These are phyloP conservation scores for Zoanthus sociatus DNA, from an alignment of 92 coral and sea anemone genomes.

Conservation along the genomic window DNA sequence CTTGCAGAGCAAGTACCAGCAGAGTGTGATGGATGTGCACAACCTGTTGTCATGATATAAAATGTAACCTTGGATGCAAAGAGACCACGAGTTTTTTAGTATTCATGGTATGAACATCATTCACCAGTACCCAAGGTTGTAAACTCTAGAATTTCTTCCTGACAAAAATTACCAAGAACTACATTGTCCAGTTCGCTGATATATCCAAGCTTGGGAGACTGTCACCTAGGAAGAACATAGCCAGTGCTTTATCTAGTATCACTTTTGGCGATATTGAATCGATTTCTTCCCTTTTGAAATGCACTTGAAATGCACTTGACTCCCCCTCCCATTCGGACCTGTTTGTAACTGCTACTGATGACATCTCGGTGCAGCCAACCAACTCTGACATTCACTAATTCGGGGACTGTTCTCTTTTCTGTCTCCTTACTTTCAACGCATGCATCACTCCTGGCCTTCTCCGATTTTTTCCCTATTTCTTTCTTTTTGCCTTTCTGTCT, in stretches of 20 bases:
- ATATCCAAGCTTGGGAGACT: conserved; percentile 2
- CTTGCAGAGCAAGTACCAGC: neutral
- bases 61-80: conserved; percentile 25
- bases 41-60: conserved; percentile 14
- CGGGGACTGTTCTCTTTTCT: neutral
- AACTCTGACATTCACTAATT: neutral
- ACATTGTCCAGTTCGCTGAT: conserved; percentile 3
- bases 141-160: conserved; percentile 1
- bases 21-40: conserved; percentile 9
- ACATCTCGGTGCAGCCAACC: conserved; percentile 16
- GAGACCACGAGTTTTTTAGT: neutral
- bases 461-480: neutral
- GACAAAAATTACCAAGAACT: neutral
- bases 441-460: conserved; percentile 9
- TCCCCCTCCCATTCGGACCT: conserved; percentile 17
- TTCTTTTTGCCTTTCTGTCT: conserved; percentile 9
- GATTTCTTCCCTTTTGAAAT: conserved; percentile 2
- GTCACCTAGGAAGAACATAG: neutral
- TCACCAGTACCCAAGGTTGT: conserved; percentile 11
- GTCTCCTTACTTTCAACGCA: conserved; percentile 15
- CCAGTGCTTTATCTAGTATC: neutral
- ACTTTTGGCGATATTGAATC: neutral
- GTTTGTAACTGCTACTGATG: neutral
- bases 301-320: neutral
- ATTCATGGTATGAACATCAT: neutral